Percentiles rank a stretch among this genome's conserved stretches.
Evolutionary conservation across 2,113 vertebrate species (phyloP).

Genomic region (Oenanthe oenanthe): DNA sequence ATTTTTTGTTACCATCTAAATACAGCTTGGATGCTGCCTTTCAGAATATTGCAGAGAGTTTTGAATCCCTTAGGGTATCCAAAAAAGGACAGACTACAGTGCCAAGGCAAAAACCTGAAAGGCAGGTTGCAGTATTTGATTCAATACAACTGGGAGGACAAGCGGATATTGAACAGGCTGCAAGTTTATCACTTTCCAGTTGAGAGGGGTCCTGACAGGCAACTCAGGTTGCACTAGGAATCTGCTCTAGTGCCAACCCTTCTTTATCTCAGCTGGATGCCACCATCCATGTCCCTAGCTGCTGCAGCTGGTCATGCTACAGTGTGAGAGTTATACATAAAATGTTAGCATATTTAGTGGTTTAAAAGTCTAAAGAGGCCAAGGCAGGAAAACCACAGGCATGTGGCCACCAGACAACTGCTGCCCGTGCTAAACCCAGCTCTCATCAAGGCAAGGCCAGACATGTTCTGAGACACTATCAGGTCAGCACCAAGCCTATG

Average conservation of each 20-base stretch:
- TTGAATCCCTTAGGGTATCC: background rate
- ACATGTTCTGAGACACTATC: accelerated
- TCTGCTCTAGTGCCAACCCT: background rate
- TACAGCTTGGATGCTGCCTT: background rate
- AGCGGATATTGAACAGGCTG: background rate
- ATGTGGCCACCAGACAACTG: background rate
- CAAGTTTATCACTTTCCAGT: background rate
- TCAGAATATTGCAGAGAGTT: background rate
- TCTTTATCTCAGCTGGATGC: background rate
- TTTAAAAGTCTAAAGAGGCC: background rate
- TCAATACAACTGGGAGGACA: background rate
- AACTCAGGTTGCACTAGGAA: background rate
- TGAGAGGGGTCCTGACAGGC: background rate
- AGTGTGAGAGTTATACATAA: background rate
- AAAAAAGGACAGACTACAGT: background rate
- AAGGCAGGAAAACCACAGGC: background rate
- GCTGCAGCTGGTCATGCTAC: background rate
- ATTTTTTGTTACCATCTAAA: background rate
- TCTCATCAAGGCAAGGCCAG: accelerated
- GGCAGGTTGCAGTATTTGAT: background rate
- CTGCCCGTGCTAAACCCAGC: background rate
- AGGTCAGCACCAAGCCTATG: background rate
- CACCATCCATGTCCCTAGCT: background rate
- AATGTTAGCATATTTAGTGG: background rate
- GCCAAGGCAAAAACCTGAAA: background rate